Evolutionary conservation across 2,888 invertebrate genomes (phyloP).

Genomic region (Drosophila kanekoi): DNA sequence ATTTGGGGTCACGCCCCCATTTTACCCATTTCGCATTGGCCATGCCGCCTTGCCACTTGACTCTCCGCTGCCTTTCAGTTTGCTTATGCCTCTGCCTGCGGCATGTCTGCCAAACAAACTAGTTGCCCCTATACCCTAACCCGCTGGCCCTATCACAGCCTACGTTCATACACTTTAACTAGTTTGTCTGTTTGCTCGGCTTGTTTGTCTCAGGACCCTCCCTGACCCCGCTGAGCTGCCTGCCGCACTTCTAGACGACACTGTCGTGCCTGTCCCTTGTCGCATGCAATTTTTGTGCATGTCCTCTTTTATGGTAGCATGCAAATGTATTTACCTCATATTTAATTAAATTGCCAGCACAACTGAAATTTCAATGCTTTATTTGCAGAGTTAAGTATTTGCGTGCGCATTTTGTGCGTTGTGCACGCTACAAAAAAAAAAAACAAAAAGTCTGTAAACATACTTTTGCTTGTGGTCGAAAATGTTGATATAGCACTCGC

Average conservation of each 20-base stretch:
- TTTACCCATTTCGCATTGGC: slow-evolving; percentile 40
- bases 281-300: slow-evolving; percentile 74
- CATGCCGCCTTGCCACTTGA: slow-evolving; percentile 46
- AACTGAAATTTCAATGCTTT: slow-evolving; percentile 70
- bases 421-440: slow-evolving; percentile 33
- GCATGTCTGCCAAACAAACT: slow-evolving; percentile 54
- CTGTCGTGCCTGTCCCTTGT: slow-evolving; percentile 25
- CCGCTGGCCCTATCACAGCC: neutral
- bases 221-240: neutral
- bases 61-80: slow-evolving; percentile 40
- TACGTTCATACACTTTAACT: slow-evolving; percentile 60
- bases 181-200: slow-evolving; percentile 70
- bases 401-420: slow-evolving; percentile 29
- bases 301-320: slow-evolving; percentile 54
- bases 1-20: slow-evolving; percentile 77
- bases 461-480: neutral
- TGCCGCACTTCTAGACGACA: neutral
- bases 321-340: slow-evolving; percentile 71
- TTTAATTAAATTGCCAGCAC: slow-evolving; percentile 76
- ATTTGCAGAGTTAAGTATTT: slow-evolving; percentile 67
- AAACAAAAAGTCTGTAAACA: neutral
- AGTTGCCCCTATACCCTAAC: slow-evolving; percentile 8
- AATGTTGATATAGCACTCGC: neutral
- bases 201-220: slow-evolving; percentile 43
- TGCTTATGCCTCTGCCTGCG: slow-evolving; percentile 43